Conservation (phyloP, 2,797 vertebrate genomes). For the Pseudotriccus pelzelni region DNA sequence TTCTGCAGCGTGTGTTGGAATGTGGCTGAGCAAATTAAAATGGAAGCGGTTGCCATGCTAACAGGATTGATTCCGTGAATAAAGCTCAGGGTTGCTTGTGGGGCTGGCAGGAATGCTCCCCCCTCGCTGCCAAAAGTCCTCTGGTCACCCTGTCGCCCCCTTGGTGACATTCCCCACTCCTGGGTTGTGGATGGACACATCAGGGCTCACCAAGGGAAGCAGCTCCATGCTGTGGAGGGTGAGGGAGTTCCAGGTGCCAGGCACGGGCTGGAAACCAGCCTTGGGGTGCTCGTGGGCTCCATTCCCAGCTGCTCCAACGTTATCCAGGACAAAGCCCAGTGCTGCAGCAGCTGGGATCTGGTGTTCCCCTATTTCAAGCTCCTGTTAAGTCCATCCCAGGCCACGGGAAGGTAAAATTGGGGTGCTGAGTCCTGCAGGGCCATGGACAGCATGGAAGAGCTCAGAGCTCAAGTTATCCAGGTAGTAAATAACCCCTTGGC, state of each 20-base stretch:
- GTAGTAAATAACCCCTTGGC: not conserved
- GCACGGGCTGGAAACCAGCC: not conserved
- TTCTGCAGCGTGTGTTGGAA: accelerated
- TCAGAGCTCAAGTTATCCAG: not conserved
- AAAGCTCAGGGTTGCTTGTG: not conserved
- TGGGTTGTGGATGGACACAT: accelerated
- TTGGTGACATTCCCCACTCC: not conserved
- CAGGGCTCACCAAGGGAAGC: not conserved
- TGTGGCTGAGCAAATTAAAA: not conserved
- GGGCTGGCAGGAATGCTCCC: not conserved
- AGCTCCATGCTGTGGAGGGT: not conserved
- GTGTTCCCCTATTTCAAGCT: accelerated
- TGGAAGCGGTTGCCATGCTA: conserved; percentile 25
- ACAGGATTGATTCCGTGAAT: not conserved
- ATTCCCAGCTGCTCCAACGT: accelerated
- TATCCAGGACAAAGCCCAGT: not conserved
- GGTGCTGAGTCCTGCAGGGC: not conserved
- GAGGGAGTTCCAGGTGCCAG: not conserved
- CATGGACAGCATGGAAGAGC: accelerated
- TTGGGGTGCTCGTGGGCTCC: accelerated
- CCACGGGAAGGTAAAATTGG: accelerated
- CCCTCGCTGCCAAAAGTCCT: accelerated
- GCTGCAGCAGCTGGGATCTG: not conserved
- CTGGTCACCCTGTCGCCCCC: not conserved
- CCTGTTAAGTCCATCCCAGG: not conserved